Conservation (phyloP, 1,140 invertebrate genomes). For the Neoseiulus cucumeris region DNA sequence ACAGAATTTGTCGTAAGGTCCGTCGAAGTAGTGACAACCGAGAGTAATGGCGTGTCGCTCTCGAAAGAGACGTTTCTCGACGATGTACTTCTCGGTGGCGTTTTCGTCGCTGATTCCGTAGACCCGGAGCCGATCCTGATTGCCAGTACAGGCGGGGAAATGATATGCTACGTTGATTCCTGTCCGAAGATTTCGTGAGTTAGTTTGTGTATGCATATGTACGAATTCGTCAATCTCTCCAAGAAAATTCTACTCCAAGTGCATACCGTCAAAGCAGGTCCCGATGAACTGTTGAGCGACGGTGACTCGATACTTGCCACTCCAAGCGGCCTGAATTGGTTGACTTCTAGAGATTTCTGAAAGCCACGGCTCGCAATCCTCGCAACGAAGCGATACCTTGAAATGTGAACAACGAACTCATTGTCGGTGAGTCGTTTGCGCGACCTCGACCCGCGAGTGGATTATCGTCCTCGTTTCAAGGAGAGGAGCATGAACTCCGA, state of each 20-base stretch:
- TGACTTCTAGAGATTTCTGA: constrained; percentile 16
- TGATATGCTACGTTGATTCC: constrained; percentile 18
- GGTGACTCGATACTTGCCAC: constrained; percentile 17
- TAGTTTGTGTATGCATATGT: not conserved
- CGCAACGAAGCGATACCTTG: not conserved
- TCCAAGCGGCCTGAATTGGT: constrained; percentile 18
- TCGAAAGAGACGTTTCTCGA: constrained; percentile 17
- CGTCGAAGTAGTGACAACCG: constrained; percentile 18
- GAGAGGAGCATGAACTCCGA: constrained; percentile 3
- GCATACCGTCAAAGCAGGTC: constrained; percentile 13
- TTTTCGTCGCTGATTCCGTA: constrained; percentile 15
- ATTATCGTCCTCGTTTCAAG: not conserved
- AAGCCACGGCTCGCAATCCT: not conserved
- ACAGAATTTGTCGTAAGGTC: constrained; percentile 18
- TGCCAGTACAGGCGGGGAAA: constrained; percentile 17
- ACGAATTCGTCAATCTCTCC: constrained; percentile 8
- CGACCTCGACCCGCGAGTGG: not conserved
- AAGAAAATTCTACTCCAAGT: not conserved
- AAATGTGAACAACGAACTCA: not conserved
- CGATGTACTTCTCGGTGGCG: constrained; percentile 16
- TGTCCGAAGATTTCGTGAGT: not conserved
- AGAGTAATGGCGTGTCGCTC: constrained; percentile 17
- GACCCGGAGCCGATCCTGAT: constrained; percentile 19
- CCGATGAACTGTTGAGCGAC: constrained; percentile 16
- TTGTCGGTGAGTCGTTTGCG: not conserved